Evolutionary conservation across 2,113 vertebrate genomes (phyloP), one percentile per base, ranked within the genome.

Genomic region (Cephalopterus ornatus): DNA sequence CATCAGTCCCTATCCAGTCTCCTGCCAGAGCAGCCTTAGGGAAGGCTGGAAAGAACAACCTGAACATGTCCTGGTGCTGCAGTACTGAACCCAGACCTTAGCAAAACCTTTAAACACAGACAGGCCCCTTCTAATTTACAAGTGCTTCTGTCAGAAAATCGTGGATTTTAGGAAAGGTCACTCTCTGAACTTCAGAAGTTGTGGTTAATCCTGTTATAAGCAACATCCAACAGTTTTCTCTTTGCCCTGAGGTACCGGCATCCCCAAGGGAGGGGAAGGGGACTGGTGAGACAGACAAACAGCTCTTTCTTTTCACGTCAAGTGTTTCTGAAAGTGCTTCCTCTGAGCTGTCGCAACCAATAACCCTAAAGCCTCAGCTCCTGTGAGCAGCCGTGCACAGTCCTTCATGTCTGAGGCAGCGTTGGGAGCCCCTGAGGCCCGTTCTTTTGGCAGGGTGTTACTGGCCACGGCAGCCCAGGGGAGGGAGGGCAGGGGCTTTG

Each of bases 371-470:
- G 35, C 46, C 61, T 52, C 20, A 11, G 71, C 46, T 32, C 35
- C 28, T 32, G 42, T 1, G 47, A 30, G 14, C 56, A 50, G 53
- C 53, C 5, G 2, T 30, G 30, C 18, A 1, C 5, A 7, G 56
- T 52, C 42, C 11, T 72, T 46, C 5, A 0, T 15, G 24, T 15
- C 80, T 81, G 42, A 49, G 19, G 6, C 22, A 24, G 46, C 1
- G 59, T n/a, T 62, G 2, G 3, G n/a, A 28, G 58, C 41, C 23
- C 11, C 59, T 35, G 17, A 1, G 26, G 21, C 56, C 3, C 1
- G 0, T 5, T 14, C 7, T 27, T 17, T 12, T 15, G 61, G 39
- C 55, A 15, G 1, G 2, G 7, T 17, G 55, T 13, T 59, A 4
- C 15, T 6, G 39, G 52, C 16, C 19, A 4, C 0, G 1, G 66